Base-by-base conservation (phyloP, 1,140 invertebrate species). In the Trichonephila clavipes region DNA sequence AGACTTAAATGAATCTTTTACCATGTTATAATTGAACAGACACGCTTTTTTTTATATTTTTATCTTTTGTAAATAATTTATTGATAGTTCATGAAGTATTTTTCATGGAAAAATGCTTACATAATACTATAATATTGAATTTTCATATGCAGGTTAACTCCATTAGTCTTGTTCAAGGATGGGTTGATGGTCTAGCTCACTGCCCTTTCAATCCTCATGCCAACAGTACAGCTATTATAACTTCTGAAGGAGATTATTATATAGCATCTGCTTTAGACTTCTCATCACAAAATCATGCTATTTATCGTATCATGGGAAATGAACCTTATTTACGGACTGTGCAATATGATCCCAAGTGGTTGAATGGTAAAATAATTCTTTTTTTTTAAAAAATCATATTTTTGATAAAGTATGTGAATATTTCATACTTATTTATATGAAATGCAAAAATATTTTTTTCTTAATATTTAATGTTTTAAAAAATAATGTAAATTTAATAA, bases 161-260 rank as follows among this genome's bases (percentile, higher is more conserved):
- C 2, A 40, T 94, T 14, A 94, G 83, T 86, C 24, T 69, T 44
- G 91, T 90, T 14, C 61, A 77, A 16, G 93, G 59, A 12, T 90
- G 90, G 89, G 83, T 82, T 3, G 44, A 72, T 24, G 98, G 98
- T 19, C 97, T 97, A 95, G 98, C 98, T 51, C 96, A 98, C 89
- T 99, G 98, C 96, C 98, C 98, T 5, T 99, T 98, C 96, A 98
- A 98, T 96, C 98, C 98, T 16, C 97, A 97, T 94, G 98, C 99
- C 96, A 99, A 99, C 96, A 99, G 98, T 95, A 99, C 98, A 28
- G 97, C 98, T 12, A 96, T 99, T 7, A 96, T 99, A 95, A 97
- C 98, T 3, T 96, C 96, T 72, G 96, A 97, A 90, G 97, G 97
- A 1, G 97, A 98, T 94, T 97, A 98, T 95, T 98, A 98, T 95